Base-by-base conservation (phyloP, 1,140 invertebrate genomes). In the Orussus abietinus region DNA sequence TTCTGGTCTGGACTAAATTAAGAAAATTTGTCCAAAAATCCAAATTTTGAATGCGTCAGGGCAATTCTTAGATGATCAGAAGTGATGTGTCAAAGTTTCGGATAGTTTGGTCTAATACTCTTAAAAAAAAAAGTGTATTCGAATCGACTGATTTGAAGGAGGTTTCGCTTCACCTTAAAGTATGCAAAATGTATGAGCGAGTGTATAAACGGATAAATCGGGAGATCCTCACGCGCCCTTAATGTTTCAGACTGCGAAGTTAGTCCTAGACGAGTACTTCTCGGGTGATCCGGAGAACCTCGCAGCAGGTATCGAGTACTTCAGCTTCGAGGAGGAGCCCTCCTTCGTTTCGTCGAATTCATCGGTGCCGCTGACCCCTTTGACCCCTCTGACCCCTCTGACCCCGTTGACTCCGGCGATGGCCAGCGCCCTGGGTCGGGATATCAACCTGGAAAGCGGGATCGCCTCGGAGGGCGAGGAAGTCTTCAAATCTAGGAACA, bases 221-320 rank as follows among this genome's bases (percentile, higher is more conserved):
- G n/a, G n/a, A n/a, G n/a, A n/a, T n/a, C n/a, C n/a, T n/a, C n/a
- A n/a, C n/a, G n/a, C n/a, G n/a, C n/a, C n/a, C n/a, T n/a, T n/a
- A n/a, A n/a, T n/a, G n/a, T 69, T 61, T 12, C 55, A 91, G 88
- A 86, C 83, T 49, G 88, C 88, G 32, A 91, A 91, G 75, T 73
- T 90, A 47, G 83, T 90, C 36, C 69, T 92, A 49, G 88, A 91
- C 57, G 87, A 90, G 66, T 86, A 88, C 68, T 92, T 92, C 63
- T 73, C 77, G 36, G 77, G 78, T 13, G 77, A 80, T 51, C 62
- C 72, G 19, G 72, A 80, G 28, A 74, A 76, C 40, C 66, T 72
- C 47, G 65, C 64, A 41, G 59, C 45, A 45, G 55, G 63, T 37
- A 55, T 72, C 32, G 75, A 78, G 38, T 77, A 75, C 38, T 79